phyloP scores from a whole-genome alignment of 2,113 vertebrate species.

The Rhipidura dahli region DNA sequence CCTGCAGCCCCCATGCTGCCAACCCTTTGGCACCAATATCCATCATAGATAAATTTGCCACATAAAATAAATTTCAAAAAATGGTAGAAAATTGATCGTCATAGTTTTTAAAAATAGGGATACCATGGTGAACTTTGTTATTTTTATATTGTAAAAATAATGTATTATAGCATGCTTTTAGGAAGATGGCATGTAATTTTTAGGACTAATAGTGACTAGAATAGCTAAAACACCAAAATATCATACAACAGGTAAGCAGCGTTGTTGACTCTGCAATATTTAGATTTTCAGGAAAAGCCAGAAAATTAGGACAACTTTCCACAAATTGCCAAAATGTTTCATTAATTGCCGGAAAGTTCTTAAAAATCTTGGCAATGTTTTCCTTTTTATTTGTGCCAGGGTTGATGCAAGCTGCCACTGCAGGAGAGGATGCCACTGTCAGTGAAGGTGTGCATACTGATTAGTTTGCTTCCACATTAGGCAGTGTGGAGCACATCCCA shows the following conservation, averaged over 20 bases:
- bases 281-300: neutral
- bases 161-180: neutral
- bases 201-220: neutral
- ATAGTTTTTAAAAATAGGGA: neutral
- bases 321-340: neutral
- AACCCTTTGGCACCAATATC: neutral
- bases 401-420: neutral
- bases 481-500: neutral
- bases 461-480: neutral
- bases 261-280: neutral
- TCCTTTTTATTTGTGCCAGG: neutral
- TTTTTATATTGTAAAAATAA: neutral
- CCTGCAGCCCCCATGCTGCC: rapidly evolving
- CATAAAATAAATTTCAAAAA: neutral
- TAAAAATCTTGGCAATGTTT: neutral
- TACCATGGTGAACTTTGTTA: neutral
- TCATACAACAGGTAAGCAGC: neutral
- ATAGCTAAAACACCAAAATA: neutral
- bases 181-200: neutral
- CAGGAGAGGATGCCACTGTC: neutral
- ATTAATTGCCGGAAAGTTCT: neutral
- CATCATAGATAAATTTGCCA: neutral
- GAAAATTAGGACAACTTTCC: neutral
- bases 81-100: neutral
- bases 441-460: neutral